These are phyloP conservation scores for Vombatus ursinus DNA, from an alignment of 2,113 vertebrate genomes.

Conservation along the genomic window DNA sequence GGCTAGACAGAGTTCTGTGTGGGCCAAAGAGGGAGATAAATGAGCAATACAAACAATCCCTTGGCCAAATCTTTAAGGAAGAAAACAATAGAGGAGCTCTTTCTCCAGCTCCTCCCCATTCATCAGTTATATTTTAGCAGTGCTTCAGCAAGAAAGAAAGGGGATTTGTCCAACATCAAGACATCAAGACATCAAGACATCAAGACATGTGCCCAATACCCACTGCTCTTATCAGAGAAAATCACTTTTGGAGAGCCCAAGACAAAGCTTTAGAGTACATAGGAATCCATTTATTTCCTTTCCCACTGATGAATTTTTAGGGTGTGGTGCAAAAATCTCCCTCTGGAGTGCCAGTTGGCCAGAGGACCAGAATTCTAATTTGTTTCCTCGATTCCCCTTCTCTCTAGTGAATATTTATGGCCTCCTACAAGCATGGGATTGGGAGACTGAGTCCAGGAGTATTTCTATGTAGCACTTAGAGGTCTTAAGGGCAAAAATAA, in stretches of 20 bases:
- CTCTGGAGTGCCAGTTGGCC: background rate
- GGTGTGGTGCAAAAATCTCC: slow-evolving; percentile 13
- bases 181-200: slow-evolving; percentile 9
- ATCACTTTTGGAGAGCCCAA: background rate
- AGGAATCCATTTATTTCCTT: slow-evolving; percentile 33
- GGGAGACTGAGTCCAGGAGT: background rate
- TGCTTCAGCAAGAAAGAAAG: background rate
- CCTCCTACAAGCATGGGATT: slow-evolving; percentile 26
- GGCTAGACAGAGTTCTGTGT: slow-evolving; percentile 25
- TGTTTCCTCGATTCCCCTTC: background rate
- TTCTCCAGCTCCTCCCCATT: background rate
- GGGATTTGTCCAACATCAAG: slow-evolving; percentile 11
- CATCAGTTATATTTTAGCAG: background rate
- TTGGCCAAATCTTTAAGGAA: background rate
- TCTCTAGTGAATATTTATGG: slow-evolving; percentile 9
- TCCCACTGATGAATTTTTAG: slow-evolving; percentile 11
- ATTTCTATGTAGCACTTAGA: slow-evolving; percentile 25
- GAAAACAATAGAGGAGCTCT: slow-evolving; percentile 4
- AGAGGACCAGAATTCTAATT: slow-evolving; percentile 9
- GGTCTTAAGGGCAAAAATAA: slow-evolving; percentile 2
- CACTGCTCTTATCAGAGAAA: background rate
- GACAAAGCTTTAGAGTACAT: background rate
- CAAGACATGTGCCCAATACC: background rate
- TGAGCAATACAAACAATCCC: background rate
- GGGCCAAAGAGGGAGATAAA: background rate